These are phyloP conservation scores for Corapipo altera DNA, from an alignment of 2,113 vertebrate genomes.

Conservation along the genomic window DNA sequence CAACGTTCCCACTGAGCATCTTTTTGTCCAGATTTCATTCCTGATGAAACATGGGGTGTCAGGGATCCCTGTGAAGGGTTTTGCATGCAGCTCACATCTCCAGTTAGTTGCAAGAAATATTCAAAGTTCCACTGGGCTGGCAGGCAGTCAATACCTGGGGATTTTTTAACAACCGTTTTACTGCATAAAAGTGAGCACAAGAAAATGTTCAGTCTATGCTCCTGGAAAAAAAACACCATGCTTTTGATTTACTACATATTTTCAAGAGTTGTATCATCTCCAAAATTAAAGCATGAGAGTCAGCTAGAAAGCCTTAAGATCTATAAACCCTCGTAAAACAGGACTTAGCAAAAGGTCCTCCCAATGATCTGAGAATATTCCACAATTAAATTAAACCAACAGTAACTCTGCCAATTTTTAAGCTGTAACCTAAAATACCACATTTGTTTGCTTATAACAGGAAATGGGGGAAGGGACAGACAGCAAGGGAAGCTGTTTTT, in stretches of 20 bases:
- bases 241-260: neutral
- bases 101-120: conserved; percentile 17
- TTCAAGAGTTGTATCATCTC: conserved; percentile 1
- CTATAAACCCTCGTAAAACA: neutral
- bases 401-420: conserved; percentile 45
- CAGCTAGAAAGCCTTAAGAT: neutral
- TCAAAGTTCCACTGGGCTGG: neutral
- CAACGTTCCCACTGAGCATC: neutral
- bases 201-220: neutral
- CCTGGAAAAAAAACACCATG: neutral
- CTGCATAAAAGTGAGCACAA: neutral
- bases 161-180: neutral
- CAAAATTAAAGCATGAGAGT: conserved; percentile 4
- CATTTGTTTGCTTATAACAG: conserved; percentile 62
- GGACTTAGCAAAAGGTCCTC: conserved; percentile 6
- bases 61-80: neutral
- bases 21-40: neutral
- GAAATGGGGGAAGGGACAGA: conserved; percentile 65
- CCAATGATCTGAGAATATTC: neutral
- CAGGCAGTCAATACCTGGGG: conserved; percentile 9
- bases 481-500: conserved; percentile 30
- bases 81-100: conserved; percentile 25
- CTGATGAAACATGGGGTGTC: neutral
- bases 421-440: conserved; percentile 57
- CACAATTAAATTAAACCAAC: conserved; percentile 27